Evolutionary conservation across 2,113 vertebrate species (phyloP).

Genomic region (Meleagris gallopavo): DNA sequence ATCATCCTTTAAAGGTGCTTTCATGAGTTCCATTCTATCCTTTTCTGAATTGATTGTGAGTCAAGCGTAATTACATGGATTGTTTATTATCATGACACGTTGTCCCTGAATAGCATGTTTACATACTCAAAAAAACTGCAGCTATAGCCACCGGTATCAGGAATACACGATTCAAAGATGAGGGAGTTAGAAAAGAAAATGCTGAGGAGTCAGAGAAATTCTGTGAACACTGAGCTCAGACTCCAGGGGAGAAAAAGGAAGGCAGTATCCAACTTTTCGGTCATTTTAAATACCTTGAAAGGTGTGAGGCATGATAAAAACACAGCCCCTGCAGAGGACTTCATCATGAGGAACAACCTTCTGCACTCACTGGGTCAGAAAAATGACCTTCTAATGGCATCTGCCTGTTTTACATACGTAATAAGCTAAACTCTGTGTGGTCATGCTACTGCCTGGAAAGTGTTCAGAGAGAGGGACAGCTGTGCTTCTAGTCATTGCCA

Average conservation of each 20-base stretch:
- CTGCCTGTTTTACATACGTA: conserved; percentile 32
- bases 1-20: neutral
- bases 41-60: neutral
- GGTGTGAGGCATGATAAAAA: neutral
- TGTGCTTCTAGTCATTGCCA: neutral
- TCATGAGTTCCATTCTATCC: neutral
- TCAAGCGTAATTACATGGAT: neutral
- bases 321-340: conserved; percentile 6
- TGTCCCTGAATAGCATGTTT: neutral
- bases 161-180: neutral
- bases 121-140: neutral
- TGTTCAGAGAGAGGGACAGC: neutral
- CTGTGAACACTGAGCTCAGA: neutral
- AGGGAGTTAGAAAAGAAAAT: neutral
- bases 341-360: neutral
- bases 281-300: neutral
- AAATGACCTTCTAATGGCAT: conserved; percentile 43
- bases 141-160: neutral
- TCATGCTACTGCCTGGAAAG: neutral
- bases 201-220: neutral
- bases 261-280: neutral
- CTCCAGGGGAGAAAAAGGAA: neutral
- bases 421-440: conserved; percentile 23
- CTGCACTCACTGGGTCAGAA: neutral
- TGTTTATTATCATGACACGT: neutral